Evolutionary conservation across 2,797 vertebrate species (phyloP).

Genomic region (Lutjanus campechanus): DNA sequence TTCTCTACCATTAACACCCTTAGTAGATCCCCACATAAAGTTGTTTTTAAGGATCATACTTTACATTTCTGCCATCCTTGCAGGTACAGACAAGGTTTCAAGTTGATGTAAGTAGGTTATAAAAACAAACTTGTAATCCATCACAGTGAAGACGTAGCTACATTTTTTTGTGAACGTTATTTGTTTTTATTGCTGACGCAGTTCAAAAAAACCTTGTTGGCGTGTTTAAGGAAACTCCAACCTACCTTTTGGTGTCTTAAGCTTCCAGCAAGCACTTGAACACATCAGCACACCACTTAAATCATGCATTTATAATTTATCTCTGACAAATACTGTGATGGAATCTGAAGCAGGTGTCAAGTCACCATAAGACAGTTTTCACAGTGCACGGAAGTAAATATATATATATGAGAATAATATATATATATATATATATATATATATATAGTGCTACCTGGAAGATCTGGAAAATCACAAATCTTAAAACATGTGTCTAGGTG

Average conservation of each 20-base stretch:
- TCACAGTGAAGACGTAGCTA: background rate
- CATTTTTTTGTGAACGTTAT: background rate
- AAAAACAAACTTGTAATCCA: slow-evolving; percentile 4
- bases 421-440: too few relatives aligned
- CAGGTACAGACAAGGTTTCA: slow-evolving; percentile 5
- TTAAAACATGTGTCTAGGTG: background rate
- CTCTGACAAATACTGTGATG: background rate
- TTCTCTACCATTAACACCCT: background rate
- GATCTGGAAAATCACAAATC: background rate
- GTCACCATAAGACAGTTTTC: background rate
- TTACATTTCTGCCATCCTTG: background rate
- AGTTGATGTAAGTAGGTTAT: slow-evolving; percentile 22
- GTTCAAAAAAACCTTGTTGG: background rate
- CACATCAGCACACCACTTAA: background rate
- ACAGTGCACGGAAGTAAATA: background rate
- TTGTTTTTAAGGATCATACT: background rate
- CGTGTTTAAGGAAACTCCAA: background rate
- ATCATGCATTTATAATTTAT: background rate
- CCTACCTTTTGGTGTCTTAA: background rate
- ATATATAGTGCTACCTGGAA: too few relatives aligned
- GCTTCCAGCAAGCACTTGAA: slow-evolving; percentile 9
- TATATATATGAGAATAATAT: too few relatives aligned
- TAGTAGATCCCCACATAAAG: background rate
- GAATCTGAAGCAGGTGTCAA: background rate
- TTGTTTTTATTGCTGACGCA: background rate